Evolutionary conservation across 2,797 vertebrate species (phyloP).

Genomic region (Fratercula arctica): DNA sequence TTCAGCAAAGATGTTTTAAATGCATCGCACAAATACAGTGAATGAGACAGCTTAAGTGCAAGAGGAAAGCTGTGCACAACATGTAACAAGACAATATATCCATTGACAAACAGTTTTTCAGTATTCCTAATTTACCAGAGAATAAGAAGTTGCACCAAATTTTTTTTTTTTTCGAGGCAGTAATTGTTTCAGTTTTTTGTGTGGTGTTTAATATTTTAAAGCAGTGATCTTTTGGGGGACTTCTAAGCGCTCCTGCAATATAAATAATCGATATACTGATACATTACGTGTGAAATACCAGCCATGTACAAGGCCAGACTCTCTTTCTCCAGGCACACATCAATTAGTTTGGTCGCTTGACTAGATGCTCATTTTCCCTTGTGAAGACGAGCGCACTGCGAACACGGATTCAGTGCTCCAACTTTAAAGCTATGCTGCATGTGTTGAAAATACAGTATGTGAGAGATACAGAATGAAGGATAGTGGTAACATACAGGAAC

Average conservation of each 20-base stretch:
- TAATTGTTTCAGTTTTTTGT: background rate
- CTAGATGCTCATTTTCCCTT: background rate
- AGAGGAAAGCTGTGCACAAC: background rate
- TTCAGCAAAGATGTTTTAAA: background rate
- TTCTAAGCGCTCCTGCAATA: background rate
- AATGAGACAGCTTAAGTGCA: background rate
- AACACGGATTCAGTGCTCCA: background rate
- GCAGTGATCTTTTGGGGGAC: background rate
- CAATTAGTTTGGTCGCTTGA: background rate
- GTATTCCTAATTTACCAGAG: background rate
- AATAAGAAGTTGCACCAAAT: background rate
- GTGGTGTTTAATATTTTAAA: background rate
- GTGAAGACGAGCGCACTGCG: background rate
- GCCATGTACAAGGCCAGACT: background rate
- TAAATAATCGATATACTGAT: background rate
- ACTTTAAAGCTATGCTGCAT: background rate
- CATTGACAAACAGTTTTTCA: background rate
- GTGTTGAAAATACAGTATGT: background rate
- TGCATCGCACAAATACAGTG: background rate
- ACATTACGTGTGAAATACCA: background rate
- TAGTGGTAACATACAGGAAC: background rate
- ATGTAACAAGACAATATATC: background rate
- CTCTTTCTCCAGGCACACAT: background rate
- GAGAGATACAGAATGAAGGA: background rate
- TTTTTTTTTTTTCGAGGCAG: background rate